Evolutionary conservation across 1,140 invertebrate species (phyloP), one percentile per base, ranked within the genome.

Genomic region (Neelides sp.): DNA sequence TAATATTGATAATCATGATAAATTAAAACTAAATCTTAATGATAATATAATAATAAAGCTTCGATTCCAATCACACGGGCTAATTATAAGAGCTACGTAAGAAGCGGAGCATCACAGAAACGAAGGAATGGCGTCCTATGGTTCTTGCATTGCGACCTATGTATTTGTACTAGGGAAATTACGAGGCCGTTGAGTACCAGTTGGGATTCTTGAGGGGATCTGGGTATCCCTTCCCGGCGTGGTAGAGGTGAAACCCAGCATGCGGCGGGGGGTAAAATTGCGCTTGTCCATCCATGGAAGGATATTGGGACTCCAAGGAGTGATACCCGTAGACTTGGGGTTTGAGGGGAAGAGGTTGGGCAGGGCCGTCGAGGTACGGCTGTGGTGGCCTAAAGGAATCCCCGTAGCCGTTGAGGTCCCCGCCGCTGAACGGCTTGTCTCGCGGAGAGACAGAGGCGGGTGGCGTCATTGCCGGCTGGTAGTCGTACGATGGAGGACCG

Each of bases 401-500:
- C 13, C 52, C 59, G 26, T 61, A 63, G 24, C 52, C 52, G 32
- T 55, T 59, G 17, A 39, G 47, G 7, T 58, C 45, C 17, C 50
- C 50, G 15, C 35, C 44, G 0, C 15, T 23, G 4, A 8, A n/a
- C 66, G 73, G 54, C 68, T 72, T 53, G 64, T 70, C 59, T 26
- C 58, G 74, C 1, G 91, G 91, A 7, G 90, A 94, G 0, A 94
- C 89, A 2, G 88, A 93, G 1, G 87, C 88, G 10, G 91, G 90
- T 37, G 90, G 91, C 1, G 90, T 94, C 83, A 94, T 93, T 13
- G 89, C 87, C 23, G 87, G 86, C 48, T 71, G 67, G 26, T 68
- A 64, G 17, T 72, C 70, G 45, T 61, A 59, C 13, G 44, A 47
- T 28, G 26, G 4, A 10, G 59, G 27, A 28, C 48, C 32, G 35